Percentiles rank a stretch among this genome's conserved stretches.
These are phyloP conservation scores for Edolisoma coerulescens DNA, from an alignment of 2,113 vertebrate species.

Conservation along the genomic window DNA sequence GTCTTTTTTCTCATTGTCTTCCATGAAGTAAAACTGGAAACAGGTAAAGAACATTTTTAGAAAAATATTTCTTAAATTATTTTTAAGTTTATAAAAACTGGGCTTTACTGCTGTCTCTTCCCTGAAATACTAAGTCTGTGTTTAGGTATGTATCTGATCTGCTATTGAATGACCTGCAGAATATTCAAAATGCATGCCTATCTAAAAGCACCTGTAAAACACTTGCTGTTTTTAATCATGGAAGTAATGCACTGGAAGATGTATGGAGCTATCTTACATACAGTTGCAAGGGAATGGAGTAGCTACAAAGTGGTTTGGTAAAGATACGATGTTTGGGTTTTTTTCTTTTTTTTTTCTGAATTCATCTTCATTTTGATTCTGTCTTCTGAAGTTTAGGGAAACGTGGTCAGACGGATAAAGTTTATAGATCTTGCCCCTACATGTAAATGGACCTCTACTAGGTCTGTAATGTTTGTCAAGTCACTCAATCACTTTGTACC, in stretches of 20 bases:
- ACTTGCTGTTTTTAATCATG: not conserved
- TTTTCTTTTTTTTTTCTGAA: not conserved
- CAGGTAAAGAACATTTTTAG: slow-evolving; percentile 20
- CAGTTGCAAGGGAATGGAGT: not conserved
- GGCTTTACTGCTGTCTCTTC: not conserved
- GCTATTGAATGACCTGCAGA: not conserved
- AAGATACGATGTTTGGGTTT: not conserved
- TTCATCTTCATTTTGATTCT: not conserved
- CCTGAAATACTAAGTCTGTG: not conserved
- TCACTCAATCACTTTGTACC: not conserved
- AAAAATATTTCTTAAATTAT: not conserved
- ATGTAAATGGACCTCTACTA: not conserved
- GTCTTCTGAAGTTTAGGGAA: not conserved
- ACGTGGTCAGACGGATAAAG: not conserved
- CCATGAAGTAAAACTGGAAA: slow-evolving; percentile 48
- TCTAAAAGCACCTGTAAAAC: not conserved
- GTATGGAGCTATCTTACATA: not conserved
- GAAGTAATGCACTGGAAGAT: not conserved
- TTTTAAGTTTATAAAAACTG: not conserved
- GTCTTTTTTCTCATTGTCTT: slow-evolving; percentile 39
- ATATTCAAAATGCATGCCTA: not conserved
- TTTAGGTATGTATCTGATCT: not conserved
- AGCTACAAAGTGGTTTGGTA: not conserved
- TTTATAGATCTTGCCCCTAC: not conserved
- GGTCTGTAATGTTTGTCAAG: not conserved